phyloP scores from a whole-genome alignment of 1,140 invertebrate species.

The Phymastichus coffea region DNA sequence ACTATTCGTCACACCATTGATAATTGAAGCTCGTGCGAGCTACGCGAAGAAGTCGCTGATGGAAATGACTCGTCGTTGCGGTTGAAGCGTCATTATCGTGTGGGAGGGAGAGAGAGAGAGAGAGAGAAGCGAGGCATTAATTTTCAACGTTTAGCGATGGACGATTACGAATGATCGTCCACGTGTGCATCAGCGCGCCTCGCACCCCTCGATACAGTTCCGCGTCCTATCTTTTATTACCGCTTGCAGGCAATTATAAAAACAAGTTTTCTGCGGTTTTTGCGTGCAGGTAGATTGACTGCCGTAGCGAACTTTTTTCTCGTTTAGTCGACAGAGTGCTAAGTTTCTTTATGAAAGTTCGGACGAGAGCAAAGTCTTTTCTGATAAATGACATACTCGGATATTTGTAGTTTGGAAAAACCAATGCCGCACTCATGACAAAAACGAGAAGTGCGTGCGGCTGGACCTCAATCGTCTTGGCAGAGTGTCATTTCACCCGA shows the following conservation, averaged over 20 bases:
- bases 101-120: too few relatives aligned
- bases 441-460: not conserved
- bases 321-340: too few relatives aligned
- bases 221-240: too few relatives aligned
- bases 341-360: too few relatives aligned
- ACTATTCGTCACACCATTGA: too few relatives aligned
- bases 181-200: constrained; percentile 24
- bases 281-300: too few relatives aligned
- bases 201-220: not conserved
- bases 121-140: constrained; percentile 21
- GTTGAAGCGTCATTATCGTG: constrained; percentile 40
- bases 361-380: too few relatives aligned
- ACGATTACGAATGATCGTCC: constrained; percentile 31
- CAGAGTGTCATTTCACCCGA: not conserved
- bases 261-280: too few relatives aligned
- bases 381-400: constrained; percentile 11
- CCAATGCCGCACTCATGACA: constrained; percentile 3
- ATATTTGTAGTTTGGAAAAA: not conserved
- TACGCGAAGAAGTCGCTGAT: not conserved
- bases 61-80: constrained; percentile 10
- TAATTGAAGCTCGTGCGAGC: not conserved
- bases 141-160: constrained; percentile 10
- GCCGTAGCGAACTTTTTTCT: too few relatives aligned
- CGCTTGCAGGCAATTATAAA: too few relatives aligned
- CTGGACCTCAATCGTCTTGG: constrained; percentile 2